Conservation (phyloP, 2,888 invertebrate genomes). For the Lypha dubia region DNA sequence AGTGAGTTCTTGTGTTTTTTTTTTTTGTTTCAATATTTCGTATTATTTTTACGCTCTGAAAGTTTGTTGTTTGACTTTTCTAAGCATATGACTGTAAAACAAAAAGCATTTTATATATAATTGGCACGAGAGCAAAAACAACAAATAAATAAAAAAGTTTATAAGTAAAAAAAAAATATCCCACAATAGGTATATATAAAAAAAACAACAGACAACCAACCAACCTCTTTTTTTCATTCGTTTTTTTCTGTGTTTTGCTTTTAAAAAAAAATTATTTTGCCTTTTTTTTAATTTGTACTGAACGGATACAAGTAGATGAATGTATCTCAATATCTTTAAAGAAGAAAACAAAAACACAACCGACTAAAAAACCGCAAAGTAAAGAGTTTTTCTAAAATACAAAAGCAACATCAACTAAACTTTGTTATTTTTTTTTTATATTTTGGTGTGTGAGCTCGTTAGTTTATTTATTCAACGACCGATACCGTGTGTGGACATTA, state of each 20-base stretch:
- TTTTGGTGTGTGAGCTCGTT: slow-evolving; percentile 71
- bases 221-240: slow-evolving; percentile 52
- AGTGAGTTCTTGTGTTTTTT: slow-evolving; percentile 12
- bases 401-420: slow-evolving; percentile 54
- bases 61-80: slow-evolving; percentile 45
- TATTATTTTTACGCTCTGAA: slow-evolving; percentile 43
- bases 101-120: slow-evolving; percentile 49
- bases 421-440: slow-evolving; percentile 57
- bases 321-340: slow-evolving; percentile 67
- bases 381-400: slow-evolving; percentile 68
- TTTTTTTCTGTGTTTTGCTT: slow-evolving; percentile 39
- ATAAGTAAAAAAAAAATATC: slow-evolving; percentile 21
- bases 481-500: slow-evolving; percentile 83
- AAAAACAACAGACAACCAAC: slow-evolving; percentile 37
- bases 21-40: slow-evolving; percentile 14
- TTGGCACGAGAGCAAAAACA: slow-evolving; percentile 66
- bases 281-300: slow-evolving; percentile 45
- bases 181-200: background rate
- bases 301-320: slow-evolving; percentile 66
- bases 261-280: too few species aligned
- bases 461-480: slow-evolving; percentile 83
- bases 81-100: slow-evolving; percentile 39
- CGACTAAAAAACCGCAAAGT: slow-evolving; percentile 61
- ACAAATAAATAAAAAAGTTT: slow-evolving; percentile 36
- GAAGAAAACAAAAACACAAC: slow-evolving; percentile 51